Conservation (phyloP, 2,888 invertebrate species). For the Chaetogeoica ovagalla region DNA sequence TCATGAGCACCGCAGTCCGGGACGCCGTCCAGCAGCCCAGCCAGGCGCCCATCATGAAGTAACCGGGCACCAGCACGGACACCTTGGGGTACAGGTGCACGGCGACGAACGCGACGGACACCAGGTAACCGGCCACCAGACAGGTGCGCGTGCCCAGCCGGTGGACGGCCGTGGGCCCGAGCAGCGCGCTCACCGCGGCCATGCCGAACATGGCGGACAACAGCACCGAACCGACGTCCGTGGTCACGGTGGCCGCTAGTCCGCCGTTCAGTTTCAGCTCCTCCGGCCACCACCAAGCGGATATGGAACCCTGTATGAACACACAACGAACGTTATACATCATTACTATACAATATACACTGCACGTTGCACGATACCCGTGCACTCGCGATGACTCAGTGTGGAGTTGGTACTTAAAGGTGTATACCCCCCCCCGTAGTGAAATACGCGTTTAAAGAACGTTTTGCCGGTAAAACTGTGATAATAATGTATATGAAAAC, state of each 20-base stretch:
- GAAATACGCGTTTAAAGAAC: no score
- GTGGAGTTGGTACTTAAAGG: no score
- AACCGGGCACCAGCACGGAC: conserved; percentile 64
- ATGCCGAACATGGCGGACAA: conserved; percentile 67
- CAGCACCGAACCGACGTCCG: conserved; percentile 65
- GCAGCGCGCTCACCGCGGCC: conserved; percentile 65
- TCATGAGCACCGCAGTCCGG: conserved; percentile 60
- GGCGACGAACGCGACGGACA: conserved; percentile 66
- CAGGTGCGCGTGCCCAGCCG: conserved; percentile 60
- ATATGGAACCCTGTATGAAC: conserved; percentile 60
- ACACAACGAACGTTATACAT: background rate
- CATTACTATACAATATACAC: no score
- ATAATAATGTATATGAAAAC: no score
- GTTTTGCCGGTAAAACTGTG: no score
- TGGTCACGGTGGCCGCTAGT: conserved; percentile 35
- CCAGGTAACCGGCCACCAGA: conserved; percentile 62
- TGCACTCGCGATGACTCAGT: no score
- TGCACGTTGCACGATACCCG: no score
- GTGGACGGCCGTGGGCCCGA: conserved; percentile 64
- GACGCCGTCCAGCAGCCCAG: conserved; percentile 59
- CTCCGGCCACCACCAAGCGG: conserved; percentile 61
- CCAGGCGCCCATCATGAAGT: conserved; percentile 65
- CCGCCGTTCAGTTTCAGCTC: conserved; percentile 27
- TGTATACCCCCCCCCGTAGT: no score
- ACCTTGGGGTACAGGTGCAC: conserved; percentile 66